A percentile compares a stretch with the other conserved stretches of the same genome.
Evolutionary conservation across 2,797 vertebrate species (phyloP).

Genomic region (Octomys mimax): DNA sequence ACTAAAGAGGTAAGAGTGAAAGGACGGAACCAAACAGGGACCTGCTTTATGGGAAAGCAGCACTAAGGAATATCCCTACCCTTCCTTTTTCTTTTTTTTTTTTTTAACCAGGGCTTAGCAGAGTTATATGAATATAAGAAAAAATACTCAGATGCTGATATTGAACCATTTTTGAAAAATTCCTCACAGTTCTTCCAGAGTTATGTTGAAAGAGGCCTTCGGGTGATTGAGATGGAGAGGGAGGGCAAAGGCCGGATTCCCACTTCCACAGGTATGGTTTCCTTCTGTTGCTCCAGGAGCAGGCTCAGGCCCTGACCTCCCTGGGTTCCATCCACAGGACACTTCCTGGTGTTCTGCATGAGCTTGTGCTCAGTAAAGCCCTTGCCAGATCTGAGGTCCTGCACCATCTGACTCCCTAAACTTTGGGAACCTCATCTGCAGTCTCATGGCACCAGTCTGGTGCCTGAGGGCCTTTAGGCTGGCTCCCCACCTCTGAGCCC

Average conservation of each 20-base stretch:
- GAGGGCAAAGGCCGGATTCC: slow-evolving; percentile 95
- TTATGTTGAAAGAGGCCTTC: slow-evolving; percentile 98
- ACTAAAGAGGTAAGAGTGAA: slow-evolving; percentile 95
- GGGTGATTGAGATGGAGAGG: slow-evolving; percentile 96
- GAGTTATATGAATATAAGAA: slow-evolving; percentile 99
- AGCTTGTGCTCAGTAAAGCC: neutral
- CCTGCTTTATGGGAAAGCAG: neutral
- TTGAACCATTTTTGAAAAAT: slow-evolving; percentile 98
- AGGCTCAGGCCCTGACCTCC: neutral
- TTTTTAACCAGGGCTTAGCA: slow-evolving; percentile 93
- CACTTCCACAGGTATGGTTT: slow-evolving; percentile 91
- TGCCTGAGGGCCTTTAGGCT: neutral
- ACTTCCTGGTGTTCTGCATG: neutral
- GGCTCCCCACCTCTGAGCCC: neutral
- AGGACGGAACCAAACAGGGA: neutral
- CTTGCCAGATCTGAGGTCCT: neutral
- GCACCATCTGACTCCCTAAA: neutral
- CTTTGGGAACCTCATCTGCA: neutral
- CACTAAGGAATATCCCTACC: neutral
- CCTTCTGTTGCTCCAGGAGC: neutral
- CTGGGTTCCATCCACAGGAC: neutral
- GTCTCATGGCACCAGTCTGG: neutral
- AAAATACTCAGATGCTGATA: slow-evolving; percentile 97
- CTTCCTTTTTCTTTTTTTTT: slow-evolving; percentile 55
- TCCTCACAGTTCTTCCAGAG: slow-evolving; percentile 99